These are phyloP conservation scores for Xenops minutus DNA, from an alignment of 2,797 vertebrate species.

Conservation along the genomic window DNA sequence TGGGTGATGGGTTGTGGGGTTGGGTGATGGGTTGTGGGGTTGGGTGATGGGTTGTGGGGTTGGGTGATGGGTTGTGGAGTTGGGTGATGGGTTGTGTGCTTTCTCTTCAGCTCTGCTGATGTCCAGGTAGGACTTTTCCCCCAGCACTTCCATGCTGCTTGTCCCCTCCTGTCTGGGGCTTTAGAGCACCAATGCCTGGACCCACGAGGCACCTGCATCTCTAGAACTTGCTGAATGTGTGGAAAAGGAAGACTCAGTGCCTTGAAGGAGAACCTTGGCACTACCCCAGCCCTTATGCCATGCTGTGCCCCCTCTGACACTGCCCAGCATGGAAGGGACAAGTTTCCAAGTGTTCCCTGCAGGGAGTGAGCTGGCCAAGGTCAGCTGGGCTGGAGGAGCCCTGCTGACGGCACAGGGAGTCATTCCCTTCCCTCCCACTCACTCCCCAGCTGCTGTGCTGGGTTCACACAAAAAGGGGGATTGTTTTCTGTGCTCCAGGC, in stretches of 20 bases:
- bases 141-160: not conserved
- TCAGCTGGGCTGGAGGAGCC: not conserved
- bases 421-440: conserved; percentile 27
- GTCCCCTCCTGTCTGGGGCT: not conserved
- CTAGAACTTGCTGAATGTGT: fast-evolving
- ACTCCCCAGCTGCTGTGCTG: not conserved
- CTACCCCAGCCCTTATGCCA: not conserved
- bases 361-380: not conserved
- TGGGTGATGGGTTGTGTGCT: not conserved
- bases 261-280: not conserved
- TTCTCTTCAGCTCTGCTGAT: not conserved
- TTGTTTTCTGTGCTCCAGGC: not conserved
- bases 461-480: not conserved
- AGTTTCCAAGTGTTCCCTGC: not conserved
- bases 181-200: not conserved
- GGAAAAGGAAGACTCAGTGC: not conserved
- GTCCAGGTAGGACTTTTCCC: not conserved
- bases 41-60: too few species aligned
- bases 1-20: too few species aligned
- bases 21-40: too few species aligned
- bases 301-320: not conserved
- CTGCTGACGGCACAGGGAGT: not conserved
- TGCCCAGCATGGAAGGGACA: not conserved
- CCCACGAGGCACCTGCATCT: not conserved
- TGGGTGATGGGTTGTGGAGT: too few species aligned